Conservation (phyloP, 2,797 vertebrate genomes). For the Gobionotothen gibberifrons region DNA sequence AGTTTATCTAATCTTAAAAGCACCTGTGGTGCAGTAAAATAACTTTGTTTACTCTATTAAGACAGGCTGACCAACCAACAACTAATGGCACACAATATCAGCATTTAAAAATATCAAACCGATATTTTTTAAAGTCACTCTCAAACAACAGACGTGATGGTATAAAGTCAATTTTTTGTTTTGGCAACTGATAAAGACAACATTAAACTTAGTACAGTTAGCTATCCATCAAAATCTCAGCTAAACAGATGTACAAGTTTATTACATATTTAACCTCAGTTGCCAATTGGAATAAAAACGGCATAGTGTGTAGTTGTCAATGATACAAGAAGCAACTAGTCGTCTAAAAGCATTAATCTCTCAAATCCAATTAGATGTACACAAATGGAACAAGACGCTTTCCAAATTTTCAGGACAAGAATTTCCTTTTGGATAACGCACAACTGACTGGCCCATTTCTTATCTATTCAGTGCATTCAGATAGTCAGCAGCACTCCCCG, state of each 20-base stretch:
- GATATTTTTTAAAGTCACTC: slow-evolving; percentile 21
- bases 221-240: slow-evolving; percentile 14
- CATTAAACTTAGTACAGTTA: slow-evolving; percentile 10
- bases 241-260: neutral
- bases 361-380: slow-evolving; percentile 34
- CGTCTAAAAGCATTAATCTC: slow-evolving; percentile 58
- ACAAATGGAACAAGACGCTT: slow-evolving; percentile 21
- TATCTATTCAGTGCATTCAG: slow-evolving; percentile 7
- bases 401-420: neutral
- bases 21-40: slow-evolving; percentile 51
- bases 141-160: slow-evolving; percentile 23
- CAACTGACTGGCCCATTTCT: neutral
- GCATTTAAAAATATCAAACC: slow-evolving; percentile 54
- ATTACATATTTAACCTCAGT: slow-evolving; percentile 20
- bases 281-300: slow-evolving; percentile 57
- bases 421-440: slow-evolving; percentile 19
- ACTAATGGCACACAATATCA: slow-evolving; percentile 28
- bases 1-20: slow-evolving; percentile 61
- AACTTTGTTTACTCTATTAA: slow-evolving; percentile 11
- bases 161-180: slow-evolving; percentile 26
- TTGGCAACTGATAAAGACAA: slow-evolving; percentile 19
- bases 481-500: neutral
- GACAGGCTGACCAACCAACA: slow-evolving; percentile 11
- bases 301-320: slow-evolving; percentile 22
- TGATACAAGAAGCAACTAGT: slow-evolving; percentile 22